Evolutionary conservation across 2,797 vertebrate species (phyloP), one percentile per base, ranked within the genome.

Genomic region (Holocentrus rufus): DNA sequence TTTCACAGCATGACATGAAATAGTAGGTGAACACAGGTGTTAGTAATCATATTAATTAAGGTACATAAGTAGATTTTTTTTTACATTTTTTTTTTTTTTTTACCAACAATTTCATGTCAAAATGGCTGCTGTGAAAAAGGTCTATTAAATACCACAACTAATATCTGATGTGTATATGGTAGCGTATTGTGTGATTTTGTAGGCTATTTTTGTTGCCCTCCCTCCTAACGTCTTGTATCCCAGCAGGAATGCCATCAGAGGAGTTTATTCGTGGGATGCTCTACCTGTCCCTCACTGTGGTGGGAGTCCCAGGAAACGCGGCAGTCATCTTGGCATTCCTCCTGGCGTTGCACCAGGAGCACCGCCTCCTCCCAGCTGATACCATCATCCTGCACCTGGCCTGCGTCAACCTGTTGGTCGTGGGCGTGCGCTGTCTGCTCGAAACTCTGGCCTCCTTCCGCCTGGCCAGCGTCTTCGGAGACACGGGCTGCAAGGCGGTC

Each of bases 321-420:
- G 66, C 71, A 0, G 79, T 95, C 52, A 93, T 94, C 64, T 64
- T 79, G n/a, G 90, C 92, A 0, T 93, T 94, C 65, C 79, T 93
- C 57, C 80, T 85, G 11, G 30, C 84, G 22, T 64, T 86, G 13
- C 71, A 83, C 76, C 71, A 77, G 13, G 91, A 94, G 69, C 87
- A 74, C 7, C 79, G 49, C 3, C 92, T 94, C 44, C 86, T 91
- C 14, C 83, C 93, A 0, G 90, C 94, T 0, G 93, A 95, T 4
- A 71, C 77, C 84, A 93, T 95, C 3, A 57, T 94, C 65, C 84
- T 94, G 30, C 93, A 95, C 80, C 90, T 95, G 69, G 85, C 91
- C 10, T 88, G 80, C 0, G 85, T 58, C 46, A 94, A 94, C 88
- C 82, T 95, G 73, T 57, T 92, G 65, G 91, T 93, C 81, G 93